phyloP scores from a whole-genome alignment of 2,113 vertebrate genomes.

The Sceloporus undulatus region DNA sequence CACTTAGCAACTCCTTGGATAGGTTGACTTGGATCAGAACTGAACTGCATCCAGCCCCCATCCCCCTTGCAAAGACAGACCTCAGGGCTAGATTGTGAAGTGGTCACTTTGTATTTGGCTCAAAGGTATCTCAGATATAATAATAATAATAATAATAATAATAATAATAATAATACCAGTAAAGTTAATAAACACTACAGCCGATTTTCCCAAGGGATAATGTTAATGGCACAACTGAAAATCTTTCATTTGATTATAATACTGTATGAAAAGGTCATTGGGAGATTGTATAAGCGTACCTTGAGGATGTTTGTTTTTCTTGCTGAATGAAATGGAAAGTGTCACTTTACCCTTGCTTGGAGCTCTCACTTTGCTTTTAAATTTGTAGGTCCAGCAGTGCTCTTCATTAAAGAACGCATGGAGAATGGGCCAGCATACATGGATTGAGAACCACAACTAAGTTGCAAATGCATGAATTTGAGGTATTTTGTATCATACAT shows the following conservation, averaged over 20 bases:
- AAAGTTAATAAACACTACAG: slow-evolving; percentile 67
- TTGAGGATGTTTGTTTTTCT: slow-evolving; percentile 74
- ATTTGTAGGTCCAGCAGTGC: slow-evolving; percentile 61
- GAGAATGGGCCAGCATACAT: background rate
- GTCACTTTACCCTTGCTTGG: slow-evolving; percentile 59
- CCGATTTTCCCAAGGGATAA: slow-evolving; percentile 76
- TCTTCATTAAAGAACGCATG: slow-evolving; percentile 34
- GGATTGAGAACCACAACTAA: background rate
- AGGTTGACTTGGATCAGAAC: slow-evolving; percentile 58
- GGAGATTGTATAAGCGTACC: slow-evolving; percentile 77
- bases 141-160: slow-evolving; percentile 57
- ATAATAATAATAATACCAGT: slow-evolving; percentile 52
- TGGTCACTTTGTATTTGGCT: slow-evolving; percentile 69
- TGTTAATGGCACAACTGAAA: slow-evolving; percentile 81
- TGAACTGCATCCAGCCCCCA: slow-evolving; percentile 58
- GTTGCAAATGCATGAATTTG: background rate
- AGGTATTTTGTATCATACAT: background rate
- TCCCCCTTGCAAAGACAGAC: slow-evolving; percentile 40
- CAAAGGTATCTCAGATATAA: slow-evolving; percentile 70
- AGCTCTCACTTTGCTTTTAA: slow-evolving; percentile 54
- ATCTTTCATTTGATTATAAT: slow-evolving; percentile 85
- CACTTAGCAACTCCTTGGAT: slow-evolving; percentile 34
- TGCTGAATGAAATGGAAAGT: slow-evolving; percentile 65
- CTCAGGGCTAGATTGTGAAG: slow-evolving; percentile 53
- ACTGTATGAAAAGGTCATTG: slow-evolving; percentile 84